These are phyloP conservation scores for Felis chaus DNA, from an alignment of 2,113 vertebrate species.

Conservation along the genomic window DNA sequence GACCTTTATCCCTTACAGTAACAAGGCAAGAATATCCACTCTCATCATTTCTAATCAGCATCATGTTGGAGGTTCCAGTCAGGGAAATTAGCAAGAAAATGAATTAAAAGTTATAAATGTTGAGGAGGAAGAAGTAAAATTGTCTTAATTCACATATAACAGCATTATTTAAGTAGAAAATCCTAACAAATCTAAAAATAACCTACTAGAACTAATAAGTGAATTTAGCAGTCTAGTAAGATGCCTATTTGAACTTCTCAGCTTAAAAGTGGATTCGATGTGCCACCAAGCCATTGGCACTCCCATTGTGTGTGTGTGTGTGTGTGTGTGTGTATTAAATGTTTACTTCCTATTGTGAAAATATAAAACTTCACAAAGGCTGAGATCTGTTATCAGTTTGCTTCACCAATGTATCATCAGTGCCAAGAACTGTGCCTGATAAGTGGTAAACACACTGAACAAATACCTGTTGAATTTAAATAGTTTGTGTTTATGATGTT, in stretches of 20 bases:
- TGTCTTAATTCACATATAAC: background rate
- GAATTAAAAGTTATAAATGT: background rate
- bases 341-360: background rate
- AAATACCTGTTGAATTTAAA: conserved; percentile 4
- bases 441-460: background rate
- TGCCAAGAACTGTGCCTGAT: background rate
- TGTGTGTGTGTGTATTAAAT: background rate
- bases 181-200: background rate
- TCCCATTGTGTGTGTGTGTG: background rate
- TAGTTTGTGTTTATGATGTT: background rate
- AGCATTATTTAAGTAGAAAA: background rate
- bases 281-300: background rate
- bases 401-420: background rate
- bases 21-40: background rate
- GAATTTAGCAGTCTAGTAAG: background rate
- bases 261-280: background rate
- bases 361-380: background rate
- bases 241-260: background rate
- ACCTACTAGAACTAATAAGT: background rate
- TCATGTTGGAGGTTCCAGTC: background rate
- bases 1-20: background rate
- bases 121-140: background rate
- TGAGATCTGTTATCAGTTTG: background rate
- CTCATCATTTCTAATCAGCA: background rate
- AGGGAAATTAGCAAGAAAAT: background rate